Evolutionary conservation across 2,113 vertebrate species (phyloP), one percentile per base, ranked within the genome.

Genomic region (Brienomyrus brachyistius): DNA sequence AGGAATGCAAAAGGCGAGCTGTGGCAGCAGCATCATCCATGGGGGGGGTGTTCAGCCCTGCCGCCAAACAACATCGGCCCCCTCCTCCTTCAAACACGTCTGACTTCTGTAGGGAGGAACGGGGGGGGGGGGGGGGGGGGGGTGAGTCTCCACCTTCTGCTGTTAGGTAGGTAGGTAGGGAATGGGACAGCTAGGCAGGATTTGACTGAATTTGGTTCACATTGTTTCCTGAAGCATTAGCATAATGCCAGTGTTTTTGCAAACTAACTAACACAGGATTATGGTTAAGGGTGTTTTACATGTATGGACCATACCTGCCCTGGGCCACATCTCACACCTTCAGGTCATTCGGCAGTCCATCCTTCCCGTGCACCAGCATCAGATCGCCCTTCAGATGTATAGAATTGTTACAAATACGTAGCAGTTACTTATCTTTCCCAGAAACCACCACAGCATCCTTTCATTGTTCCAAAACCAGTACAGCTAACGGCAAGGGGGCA

Each of bases 1-100:
- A 91, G 88, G 91, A 93, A 91, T 91, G 92, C 21, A 89, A 91
- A 94, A 93, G 66, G 74, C 87, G 90, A 83, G 43, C 56, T 87
- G 70, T 17, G 70, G 31, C 27, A 35, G 56, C 47, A 88, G 62
- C 40, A 19, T 56, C 48, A 19, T 23, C 89, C 8, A 4, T 17
- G 4, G 15, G 51, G 23, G 11, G 48, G 31, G 4, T 83, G n/a
- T n/a, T n/a, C 88, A 27, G 17, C 74, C 31, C 66, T 89, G 50
- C 15, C 17, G 19, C 56, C 15, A 5, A 19, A 31, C 31, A 19
- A 17, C 27, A 35, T 54, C 2, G n/a, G 13, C 2, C 50, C 13
- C 27, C 51, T 54, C 48, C 70, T 40, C 70, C 13, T 77, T 77
- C 35, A 77, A 40, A 6, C 10, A 31, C 7, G 5, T 77, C 70